Base-by-base conservation (phyloP, 1,140 invertebrate genomes). In the Drosophila orena region DNA sequence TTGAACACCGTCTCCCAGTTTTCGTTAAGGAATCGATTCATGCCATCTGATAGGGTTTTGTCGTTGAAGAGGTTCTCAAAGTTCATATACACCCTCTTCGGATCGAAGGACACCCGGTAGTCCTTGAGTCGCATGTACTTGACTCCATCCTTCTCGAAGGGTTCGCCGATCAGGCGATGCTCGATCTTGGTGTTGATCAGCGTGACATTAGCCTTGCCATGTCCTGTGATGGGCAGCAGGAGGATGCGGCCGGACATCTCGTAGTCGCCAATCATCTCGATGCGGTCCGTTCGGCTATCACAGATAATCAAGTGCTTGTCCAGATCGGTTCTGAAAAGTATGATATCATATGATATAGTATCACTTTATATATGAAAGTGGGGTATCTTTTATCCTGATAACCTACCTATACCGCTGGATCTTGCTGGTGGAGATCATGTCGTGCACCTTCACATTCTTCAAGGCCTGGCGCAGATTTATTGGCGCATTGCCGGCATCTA, bases 221-320 rank as follows among this genome's bases (percentile, higher is more conserved):
- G 93, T 37, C 96, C 96, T n/a, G 93, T 94, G 20, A 97, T 95
- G 0, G 95, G 95, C 30, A 97, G 79, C 14, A 97, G 79, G 4
- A 96, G 81, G 52, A 97, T 94, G 50, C 94, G 94, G 27, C 96
- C 96, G 20, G 94, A 93, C 83, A 96, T 93, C 47, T 94, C 94
- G 71, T 96, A 96, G 77, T 96, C 93, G 0, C 94, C 94, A 5
- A 95, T 81, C 75, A 96, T 94, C 66, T 94, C 93, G 65, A 95
- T 90, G 84, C 92, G 81, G 66, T 93, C 80, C 58, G 93, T 92
- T 24, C 93, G 68, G 75, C 92, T 92, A 89, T 94, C 90, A 81
- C 91, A 92, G 64, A 92, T 90, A 22, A 92, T 92, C 20, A 92
- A 58, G 77, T 92, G 76, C 27, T 93, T 93, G 4, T 93, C 80